Evolutionary conservation across 2,888 invertebrate species (phyloP).

Genomic region (Drosophila cognata): DNA sequence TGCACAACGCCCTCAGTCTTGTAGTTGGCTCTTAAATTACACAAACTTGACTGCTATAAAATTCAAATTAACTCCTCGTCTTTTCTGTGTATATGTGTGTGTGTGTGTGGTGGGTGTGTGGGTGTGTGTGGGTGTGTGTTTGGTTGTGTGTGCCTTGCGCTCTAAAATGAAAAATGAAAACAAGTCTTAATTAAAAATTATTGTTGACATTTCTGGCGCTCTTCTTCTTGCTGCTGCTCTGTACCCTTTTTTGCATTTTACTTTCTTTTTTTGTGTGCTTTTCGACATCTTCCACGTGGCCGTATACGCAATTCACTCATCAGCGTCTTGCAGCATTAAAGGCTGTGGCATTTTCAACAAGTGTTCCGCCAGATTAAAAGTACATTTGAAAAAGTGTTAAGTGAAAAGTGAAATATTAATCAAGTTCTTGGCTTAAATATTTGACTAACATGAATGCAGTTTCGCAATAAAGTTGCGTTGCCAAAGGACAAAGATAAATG

Average conservation of each 20-base stretch:
- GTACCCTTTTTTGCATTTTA: slow-evolving; percentile 20
- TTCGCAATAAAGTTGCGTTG: neutral
- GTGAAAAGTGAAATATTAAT: neutral
- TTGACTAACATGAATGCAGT: neutral
- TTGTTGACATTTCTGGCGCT: slow-evolving; percentile 72
- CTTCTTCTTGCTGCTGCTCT: slow-evolving; percentile 6
- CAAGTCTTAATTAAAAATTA: slow-evolving; percentile 81
- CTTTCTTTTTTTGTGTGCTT: neutral
- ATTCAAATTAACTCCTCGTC: slow-evolving; percentile 77
- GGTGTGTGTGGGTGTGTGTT: slow-evolving; percentile 6
- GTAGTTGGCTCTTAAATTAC: slow-evolving; percentile 57
- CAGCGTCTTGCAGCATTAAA: slow-evolving; percentile 41
- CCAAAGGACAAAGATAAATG: neutral
- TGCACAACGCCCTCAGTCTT: slow-evolving; percentile 62
- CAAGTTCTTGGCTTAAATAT: neutral
- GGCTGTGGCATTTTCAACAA: slow-evolving; percentile 52
- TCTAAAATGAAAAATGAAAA: slow-evolving; percentile 72
- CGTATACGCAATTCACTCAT: slow-evolving; percentile 51
- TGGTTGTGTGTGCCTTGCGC: slow-evolving; percentile 20
- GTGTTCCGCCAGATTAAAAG: slow-evolving; percentile 25
- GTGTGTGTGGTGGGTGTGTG: slow-evolving; percentile 4
- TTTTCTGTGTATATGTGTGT: slow-evolving; percentile 7
- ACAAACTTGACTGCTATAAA: slow-evolving; percentile 78
- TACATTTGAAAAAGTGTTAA: no score
- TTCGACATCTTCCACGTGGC: slow-evolving; percentile 14